A percentile compares a stretch with the other conserved stretches of the same genome.
These are phyloP conservation scores for Ylistrum balloti DNA, from an alignment of 1,140 invertebrate species.

Conservation along the genomic window DNA sequence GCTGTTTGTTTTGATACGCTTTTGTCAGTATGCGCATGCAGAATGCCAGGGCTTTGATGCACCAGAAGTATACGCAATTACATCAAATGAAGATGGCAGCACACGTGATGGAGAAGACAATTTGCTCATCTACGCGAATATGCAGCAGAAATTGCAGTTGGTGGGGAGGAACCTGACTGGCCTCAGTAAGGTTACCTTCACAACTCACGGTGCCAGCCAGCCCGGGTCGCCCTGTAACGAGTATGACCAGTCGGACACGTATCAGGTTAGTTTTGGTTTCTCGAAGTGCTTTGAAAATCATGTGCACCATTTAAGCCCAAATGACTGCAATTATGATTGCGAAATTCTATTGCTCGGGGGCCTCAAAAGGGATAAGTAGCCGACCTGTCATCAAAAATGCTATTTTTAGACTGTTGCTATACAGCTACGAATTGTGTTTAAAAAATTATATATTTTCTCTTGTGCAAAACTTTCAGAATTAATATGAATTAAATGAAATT, in stretches of 20 bases:
- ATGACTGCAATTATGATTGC: background rate
- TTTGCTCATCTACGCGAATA: conserved; percentile 57
- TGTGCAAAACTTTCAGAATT: too few relatives aligned
- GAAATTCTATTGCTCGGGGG: conserved; percentile 8
- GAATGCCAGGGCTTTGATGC: conserved; percentile 36
- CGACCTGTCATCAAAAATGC: background rate
- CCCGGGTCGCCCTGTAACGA: background rate
- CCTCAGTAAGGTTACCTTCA: conserved; percentile 69
- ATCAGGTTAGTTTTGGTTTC: background rate
- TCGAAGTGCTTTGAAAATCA: background rate
- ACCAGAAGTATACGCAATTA: conserved; percentile 64
- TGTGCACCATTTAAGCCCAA: background rate
- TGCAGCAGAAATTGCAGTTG: conserved; percentile 63
- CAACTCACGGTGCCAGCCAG: conserved; percentile 53
- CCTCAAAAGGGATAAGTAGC: background rate
- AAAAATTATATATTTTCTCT: too few relatives aligned
- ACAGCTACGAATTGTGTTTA: too few relatives aligned
- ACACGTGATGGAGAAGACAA: conserved; percentile 57
- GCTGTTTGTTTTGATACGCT: conserved; percentile 21
- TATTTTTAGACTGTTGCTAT: too few relatives aligned
- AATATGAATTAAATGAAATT: too few relatives aligned
- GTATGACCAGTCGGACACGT: background rate
- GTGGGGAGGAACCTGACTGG: conserved; percentile 70
- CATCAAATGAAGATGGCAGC: conserved; percentile 48
- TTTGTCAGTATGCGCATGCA: conserved; percentile 23